Evolutionary conservation across 2,113 vertebrate species (phyloP).

Genomic region (Passer domesticus): DNA sequence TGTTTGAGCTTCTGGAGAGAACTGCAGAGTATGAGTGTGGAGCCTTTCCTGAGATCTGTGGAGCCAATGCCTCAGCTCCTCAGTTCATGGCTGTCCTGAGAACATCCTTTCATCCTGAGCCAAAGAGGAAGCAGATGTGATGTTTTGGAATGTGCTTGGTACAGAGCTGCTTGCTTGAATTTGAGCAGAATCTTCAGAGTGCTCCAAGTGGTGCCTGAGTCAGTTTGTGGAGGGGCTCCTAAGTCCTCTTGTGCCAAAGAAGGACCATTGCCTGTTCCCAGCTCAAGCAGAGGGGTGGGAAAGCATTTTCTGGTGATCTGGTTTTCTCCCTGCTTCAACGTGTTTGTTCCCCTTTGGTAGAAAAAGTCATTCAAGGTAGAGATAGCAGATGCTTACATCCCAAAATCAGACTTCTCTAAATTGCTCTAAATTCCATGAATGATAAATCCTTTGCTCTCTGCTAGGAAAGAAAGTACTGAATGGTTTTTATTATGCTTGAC

Average conservation of each 20-base stretch:
- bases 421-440: neutral
- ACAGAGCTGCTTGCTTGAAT: neutral
- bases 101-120: neutral
- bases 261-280: neutral
- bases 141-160: neutral
- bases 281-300: neutral
- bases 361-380: neutral
- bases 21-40: neutral
- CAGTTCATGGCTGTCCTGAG: neutral
- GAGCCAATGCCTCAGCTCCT: neutral
- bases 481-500: neutral
- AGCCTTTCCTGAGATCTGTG: neutral
- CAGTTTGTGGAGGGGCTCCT: neutral
- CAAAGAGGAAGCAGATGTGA: neutral
- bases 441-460: neutral
- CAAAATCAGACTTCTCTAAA: neutral
- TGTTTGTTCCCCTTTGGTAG: neutral
- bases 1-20: neutral
- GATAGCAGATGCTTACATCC: neutral
- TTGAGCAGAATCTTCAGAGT: neutral
- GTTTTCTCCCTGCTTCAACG: neutral
- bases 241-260: neutral
- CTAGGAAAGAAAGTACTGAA: neutral
- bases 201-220: neutral
- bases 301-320: neutral